phyloP scores from a whole-genome alignment of 2,113 vertebrate species.

The Mystacornis crossleyi region DNA sequence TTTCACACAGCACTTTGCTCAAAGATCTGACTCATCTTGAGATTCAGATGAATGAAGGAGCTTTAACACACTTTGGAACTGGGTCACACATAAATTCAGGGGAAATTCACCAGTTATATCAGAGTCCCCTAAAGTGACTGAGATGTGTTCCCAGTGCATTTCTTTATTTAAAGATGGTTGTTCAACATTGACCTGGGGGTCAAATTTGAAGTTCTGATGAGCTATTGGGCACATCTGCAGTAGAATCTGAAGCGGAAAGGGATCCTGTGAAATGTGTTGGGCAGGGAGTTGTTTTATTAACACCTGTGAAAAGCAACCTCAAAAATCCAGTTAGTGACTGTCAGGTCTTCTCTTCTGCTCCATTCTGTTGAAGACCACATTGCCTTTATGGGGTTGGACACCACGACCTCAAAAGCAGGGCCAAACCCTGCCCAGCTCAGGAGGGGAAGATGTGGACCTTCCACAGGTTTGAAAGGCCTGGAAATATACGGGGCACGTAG shows the following conservation, averaged over 20 bases:
- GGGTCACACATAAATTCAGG: not conserved
- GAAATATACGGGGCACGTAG: fast-evolving
- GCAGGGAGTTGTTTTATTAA: not conserved
- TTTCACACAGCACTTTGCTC: not conserved
- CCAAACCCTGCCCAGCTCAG: not conserved
- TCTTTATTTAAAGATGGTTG: not conserved
- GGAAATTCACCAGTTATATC: not conserved
- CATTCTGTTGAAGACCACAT: not conserved
- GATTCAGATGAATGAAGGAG: not conserved
- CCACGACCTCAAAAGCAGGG: not conserved
- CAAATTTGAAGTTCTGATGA: not conserved
- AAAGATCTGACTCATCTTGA: not conserved
- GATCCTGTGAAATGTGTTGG: not conserved
- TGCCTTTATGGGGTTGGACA: not conserved
- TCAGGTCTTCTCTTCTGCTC: not conserved
- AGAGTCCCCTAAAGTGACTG: not conserved
- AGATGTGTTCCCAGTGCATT: not conserved
- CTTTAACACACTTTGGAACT: not conserved
- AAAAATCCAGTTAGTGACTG: not conserved
- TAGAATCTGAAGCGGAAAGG: not conserved
- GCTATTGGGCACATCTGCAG: not conserved
- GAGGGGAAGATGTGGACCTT: not conserved
- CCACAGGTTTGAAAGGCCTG: not conserved
- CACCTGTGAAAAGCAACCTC: not conserved
- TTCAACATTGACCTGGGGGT: not conserved